A percentile compares a stretch with the other conserved stretches of the same genome.
phyloP scores from a whole-genome alignment of 2,888 invertebrate genomes.

The Sinhomidia bicolor region DNA sequence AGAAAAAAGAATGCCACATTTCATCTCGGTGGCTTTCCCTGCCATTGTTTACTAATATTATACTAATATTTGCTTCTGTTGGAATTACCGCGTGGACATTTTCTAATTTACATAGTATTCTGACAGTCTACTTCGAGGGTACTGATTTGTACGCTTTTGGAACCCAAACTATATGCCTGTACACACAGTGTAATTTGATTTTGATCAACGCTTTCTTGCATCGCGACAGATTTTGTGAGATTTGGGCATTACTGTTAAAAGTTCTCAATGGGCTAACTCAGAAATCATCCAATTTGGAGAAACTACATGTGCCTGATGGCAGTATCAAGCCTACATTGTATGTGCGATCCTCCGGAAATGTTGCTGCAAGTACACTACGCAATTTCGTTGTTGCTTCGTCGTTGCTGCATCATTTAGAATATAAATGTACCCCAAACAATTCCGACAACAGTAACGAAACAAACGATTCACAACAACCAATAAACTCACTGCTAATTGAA shows the following conservation, averaged over 20 bases:
- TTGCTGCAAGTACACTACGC: background rate
- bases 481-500: background rate
- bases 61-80: background rate
- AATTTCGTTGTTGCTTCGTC: conserved; percentile 3
- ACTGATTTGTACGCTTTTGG: conserved; percentile 62
- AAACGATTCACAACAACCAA: too few relatives aligned
- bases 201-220: conserved; percentile 39
- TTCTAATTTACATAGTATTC: background rate
- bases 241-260: conserved; percentile 52
- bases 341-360: background rate
- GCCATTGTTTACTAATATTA: conserved; percentile 23
- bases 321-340: background rate
- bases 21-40: conserved; percentile 26
- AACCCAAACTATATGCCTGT: conserved; percentile 50
- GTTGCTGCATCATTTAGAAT: conserved; percentile 3
- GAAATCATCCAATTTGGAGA: background rate
- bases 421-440: background rate
- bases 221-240: conserved; percentile 21
- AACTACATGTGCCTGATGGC: background rate
- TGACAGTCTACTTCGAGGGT: conserved; percentile 52
- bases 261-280: background rate
- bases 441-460: background rate
- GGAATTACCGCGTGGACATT: conserved; percentile 33
- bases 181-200: conserved; percentile 43
- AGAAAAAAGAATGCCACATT: conserved; percentile 3